Evolutionary conservation across 2,888 invertebrate species (phyloP).

Genomic region (Amblyteles armatorius): DNA sequence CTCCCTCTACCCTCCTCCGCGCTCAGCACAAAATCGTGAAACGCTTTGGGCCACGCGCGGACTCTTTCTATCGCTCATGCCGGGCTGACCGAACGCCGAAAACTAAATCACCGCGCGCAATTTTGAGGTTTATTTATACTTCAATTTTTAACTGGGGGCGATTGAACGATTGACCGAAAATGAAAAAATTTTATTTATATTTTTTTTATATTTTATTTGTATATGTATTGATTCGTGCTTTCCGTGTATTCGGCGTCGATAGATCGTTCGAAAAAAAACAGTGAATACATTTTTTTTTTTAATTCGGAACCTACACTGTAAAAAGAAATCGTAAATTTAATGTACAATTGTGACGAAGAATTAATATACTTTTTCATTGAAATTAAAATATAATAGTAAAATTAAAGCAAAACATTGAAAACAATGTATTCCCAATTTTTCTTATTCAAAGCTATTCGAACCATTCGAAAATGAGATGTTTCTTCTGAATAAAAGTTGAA

Average conservation of each 20-base stretch:
- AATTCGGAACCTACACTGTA: background rate
- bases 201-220: no score
- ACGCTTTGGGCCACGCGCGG: conserved; percentile 13
- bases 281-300: background rate
- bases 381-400: no score
- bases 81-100: background rate
- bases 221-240: no score
- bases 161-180: background rate
- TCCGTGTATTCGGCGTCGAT: background rate
- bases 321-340: no score
- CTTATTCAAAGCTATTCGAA: no score
- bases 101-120: background rate
- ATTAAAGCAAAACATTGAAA: no score
- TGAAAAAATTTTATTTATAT: no score
- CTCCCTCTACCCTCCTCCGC: background rate
- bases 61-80: background rate
- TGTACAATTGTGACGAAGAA: no score
- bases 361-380: no score
- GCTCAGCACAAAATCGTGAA: conserved; percentile 28
- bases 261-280: background rate
- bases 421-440: no score
- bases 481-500: no score
- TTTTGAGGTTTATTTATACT: background rate
- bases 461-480: no score
- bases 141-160: background rate